Evolutionary conservation across 1,140 invertebrate species (phyloP), one percentile per base, ranked within the genome.

Genomic region (Tribolium madens): DNA sequence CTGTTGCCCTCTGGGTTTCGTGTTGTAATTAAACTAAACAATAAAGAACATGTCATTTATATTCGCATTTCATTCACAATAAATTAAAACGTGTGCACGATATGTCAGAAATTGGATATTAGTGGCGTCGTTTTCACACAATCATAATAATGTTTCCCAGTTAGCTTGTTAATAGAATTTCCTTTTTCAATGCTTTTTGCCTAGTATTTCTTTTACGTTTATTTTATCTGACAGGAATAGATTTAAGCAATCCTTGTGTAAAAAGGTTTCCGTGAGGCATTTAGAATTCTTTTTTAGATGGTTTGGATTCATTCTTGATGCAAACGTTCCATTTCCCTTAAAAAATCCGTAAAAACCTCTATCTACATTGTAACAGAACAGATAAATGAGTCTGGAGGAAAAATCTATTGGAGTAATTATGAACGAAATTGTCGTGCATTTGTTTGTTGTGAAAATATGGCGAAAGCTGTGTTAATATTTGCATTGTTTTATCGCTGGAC

Each of bases 191-290:
- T 42, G 18, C 14, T 21, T 21, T 21, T 18, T 57, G 7, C 15
- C 10, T 18, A 17, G 18, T 57, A 26, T 57, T 57, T 57, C 52
- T 57, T 57, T 57, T 9, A 18, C 52, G 18, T 26, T 57, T 57
- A 57, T 57, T 57, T 57, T 57, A 57, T 18, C 52, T 57, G 52
- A 21, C 52, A 57, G 52, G 52, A 57, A 57, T 57, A 57, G 52
- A 57, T 57, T 57, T 21, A 57, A 17, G 14, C 52, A 21, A 57
- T 57, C 52, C 18, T 21, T 10, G 18, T 57, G 52, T 57, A 57
- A 57, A 57, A 21, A 57, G 52, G 17, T 57, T 57, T 57, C 52
- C 52, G 52, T 57, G 52, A 57, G 18, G 52, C 52, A 18, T 14
- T 57, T 57, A 18, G 15, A 26, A 57, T 57, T 57, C 52, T 57